These are phyloP conservation scores for Cynopterus brachyotis DNA, from an alignment of 2,113 vertebrate species.

Conservation along the genomic window DNA sequence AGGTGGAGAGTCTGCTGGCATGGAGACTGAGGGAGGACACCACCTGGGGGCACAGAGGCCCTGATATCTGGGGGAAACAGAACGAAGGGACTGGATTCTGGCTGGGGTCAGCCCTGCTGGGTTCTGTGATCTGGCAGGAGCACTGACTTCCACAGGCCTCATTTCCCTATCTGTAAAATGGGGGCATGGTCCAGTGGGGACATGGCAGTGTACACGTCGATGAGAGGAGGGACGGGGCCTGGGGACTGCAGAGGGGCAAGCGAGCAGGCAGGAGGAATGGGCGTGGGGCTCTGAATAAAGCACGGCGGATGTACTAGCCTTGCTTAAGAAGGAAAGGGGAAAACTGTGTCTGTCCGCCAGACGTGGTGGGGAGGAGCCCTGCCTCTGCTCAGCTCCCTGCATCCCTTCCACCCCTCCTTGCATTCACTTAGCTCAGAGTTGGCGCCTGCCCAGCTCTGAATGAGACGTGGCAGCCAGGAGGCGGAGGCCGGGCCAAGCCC, in stretches of 20 bases:
- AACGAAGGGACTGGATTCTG: not conserved
- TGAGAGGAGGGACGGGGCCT: not conserved
- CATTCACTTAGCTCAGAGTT: constrained; percentile 84
- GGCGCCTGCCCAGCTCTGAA: constrained; percentile 83
- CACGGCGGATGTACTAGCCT: constrained; percentile 40
- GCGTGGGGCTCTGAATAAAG: not conserved
- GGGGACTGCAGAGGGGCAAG: not conserved
- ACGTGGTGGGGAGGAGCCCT: constrained; percentile 72
- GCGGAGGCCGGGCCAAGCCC: constrained; percentile 83
- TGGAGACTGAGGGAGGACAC: not conserved
- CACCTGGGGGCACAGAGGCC: not conserved
- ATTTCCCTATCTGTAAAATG: not conserved
- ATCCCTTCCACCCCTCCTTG: constrained; percentile 76
- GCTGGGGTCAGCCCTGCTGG: not conserved
- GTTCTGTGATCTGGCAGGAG: not conserved
- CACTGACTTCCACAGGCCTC: fast-evolving
- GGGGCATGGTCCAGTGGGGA: not conserved
- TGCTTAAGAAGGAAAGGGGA: constrained; percentile 47
- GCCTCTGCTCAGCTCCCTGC: constrained; percentile 54
- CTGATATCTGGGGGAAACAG: not conserved
- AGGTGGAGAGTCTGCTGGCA: not conserved
- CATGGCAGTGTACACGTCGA: not conserved
- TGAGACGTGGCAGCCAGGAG: constrained; percentile 88
- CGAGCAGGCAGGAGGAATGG: not conserved
- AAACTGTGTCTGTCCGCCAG: constrained; percentile 46